These are phyloP conservation scores for Craseonycteris thonglongyai DNA, from an alignment of 2,113 vertebrate genomes.

Conservation along the genomic window DNA sequence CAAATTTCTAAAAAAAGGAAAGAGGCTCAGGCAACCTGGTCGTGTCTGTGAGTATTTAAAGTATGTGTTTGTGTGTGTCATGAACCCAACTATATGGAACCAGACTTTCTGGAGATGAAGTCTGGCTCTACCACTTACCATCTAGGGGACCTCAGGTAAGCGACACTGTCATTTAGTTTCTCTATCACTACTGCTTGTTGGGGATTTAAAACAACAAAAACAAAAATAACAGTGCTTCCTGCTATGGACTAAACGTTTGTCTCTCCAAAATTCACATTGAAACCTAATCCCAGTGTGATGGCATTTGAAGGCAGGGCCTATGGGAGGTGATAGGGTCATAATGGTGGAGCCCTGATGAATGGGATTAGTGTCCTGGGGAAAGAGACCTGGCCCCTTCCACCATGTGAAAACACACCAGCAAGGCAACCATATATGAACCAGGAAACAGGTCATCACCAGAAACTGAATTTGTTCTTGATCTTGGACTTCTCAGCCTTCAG, in stretches of 20 bases:
- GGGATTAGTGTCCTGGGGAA: background rate
- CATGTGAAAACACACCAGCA: background rate
- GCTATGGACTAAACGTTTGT: background rate
- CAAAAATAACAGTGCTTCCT: background rate
- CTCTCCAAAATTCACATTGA: background rate
- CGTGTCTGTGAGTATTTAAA: background rate
- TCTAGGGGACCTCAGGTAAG: background rate
- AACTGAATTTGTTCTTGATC: background rate
- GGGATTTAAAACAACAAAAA: no score
- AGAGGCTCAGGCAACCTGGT: background rate
- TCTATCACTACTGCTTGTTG: background rate
- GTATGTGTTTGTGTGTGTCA: background rate
- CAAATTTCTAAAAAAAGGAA: background rate
- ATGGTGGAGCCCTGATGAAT: background rate
- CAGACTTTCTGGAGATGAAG: background rate
- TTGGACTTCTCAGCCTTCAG: background rate
- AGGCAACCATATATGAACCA: background rate
- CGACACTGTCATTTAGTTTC: background rate
- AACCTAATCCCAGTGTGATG: background rate
- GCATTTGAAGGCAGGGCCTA: background rate
- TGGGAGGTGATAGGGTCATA: background rate
- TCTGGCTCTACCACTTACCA: background rate
- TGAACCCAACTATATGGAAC: background rate
- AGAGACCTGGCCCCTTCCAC: background rate
- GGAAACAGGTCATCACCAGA: background rate